Conservation (phyloP, 2,888 invertebrate species). For the Troilus luridus region DNA sequence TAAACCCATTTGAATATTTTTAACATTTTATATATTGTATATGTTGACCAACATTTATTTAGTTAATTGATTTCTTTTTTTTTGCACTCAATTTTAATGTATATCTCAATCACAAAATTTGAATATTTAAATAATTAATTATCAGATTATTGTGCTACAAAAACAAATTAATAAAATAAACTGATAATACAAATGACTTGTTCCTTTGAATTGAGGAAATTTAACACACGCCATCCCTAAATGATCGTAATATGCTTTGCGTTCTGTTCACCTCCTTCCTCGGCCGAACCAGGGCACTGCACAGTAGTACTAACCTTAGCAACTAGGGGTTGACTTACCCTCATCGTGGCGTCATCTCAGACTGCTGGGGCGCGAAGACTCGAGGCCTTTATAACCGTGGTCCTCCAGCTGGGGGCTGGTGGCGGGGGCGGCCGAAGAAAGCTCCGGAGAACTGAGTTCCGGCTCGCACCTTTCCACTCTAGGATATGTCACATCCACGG, state of each 20-base stretch:
- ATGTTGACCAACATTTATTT: too few relatives aligned
- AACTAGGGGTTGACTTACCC: conserved; percentile 29
- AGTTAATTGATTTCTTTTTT: too few relatives aligned
- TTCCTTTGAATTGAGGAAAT: background rate
- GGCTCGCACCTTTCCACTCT: background rate
- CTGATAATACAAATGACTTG: background rate
- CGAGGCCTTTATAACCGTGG: background rate
- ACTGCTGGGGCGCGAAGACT: background rate
- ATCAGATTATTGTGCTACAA: too few relatives aligned
- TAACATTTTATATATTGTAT: too few relatives aligned
- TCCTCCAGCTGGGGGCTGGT: background rate
- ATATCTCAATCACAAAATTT: too few relatives aligned
- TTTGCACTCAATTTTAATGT: too few relatives aligned
- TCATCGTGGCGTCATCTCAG: conserved; percentile 41
- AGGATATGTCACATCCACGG: background rate
- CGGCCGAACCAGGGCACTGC: background rate
- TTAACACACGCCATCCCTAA: background rate
- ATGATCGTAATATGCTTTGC: background rate
- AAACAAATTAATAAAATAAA: background rate
- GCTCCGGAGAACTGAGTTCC: background rate
- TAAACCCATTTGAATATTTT: too few relatives aligned
- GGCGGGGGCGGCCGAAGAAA: conserved; percentile 46
- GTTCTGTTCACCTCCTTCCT: background rate
- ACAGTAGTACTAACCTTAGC: background rate
- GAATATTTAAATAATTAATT: too few relatives aligned